Percentiles rank a stretch among this genome's conserved stretches.
Conservation (phyloP, 2,113 vertebrate genomes). For the Pantherophis guttatus region DNA sequence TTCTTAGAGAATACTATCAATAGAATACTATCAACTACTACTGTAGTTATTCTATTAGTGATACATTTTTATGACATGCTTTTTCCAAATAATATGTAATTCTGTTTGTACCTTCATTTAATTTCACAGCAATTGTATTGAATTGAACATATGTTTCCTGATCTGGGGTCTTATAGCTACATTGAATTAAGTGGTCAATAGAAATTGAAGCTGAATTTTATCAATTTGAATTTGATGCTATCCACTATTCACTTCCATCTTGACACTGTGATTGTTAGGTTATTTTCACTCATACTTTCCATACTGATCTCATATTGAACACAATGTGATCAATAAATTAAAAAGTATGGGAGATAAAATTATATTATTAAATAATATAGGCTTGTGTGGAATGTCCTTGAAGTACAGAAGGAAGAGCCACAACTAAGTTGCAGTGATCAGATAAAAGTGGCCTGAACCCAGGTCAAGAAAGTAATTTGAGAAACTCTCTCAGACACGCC, state of each 20-base stretch:
- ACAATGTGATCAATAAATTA: not conserved
- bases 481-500: not conserved
- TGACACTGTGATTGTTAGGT: not conserved
- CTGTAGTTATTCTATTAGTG: not conserved
- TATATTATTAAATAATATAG: not conserved
- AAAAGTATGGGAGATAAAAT: not conserved
- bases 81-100: not conserved
- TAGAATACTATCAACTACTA: no score
- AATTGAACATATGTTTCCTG: not conserved
- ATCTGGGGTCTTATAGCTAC: not conserved
- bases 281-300: not conserved
- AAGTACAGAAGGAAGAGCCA: not conserved
- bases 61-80: not conserved
- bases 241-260: not conserved
- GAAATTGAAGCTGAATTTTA: not conserved
- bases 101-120: not conserved
- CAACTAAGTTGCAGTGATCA: not conserved
- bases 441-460: not conserved
- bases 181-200: not conserved
- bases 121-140: not conserved
- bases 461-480: not conserved
- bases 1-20: not conserved
- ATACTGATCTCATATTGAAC: not conserved
- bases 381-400: not conserved
- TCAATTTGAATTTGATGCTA: not conserved